Conservation (phyloP, 2,888 invertebrate species). For the Standfussiana lucernea region DNA sequence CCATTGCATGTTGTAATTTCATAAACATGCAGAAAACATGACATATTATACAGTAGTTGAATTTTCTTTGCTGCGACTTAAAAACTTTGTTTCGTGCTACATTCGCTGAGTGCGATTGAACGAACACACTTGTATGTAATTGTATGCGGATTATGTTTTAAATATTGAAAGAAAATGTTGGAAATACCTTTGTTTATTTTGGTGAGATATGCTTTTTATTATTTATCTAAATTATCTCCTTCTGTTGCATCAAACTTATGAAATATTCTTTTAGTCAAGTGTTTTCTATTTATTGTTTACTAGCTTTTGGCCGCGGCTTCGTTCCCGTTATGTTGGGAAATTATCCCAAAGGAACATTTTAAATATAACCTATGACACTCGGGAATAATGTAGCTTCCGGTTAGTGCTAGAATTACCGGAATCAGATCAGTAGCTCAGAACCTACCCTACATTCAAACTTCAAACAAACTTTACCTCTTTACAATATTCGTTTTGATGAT, state of each 20-base stretch:
- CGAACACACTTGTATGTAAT: conserved; percentile 11
- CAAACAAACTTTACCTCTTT: neutral
- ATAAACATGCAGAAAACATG: conserved; percentile 34
- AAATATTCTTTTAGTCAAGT: too few relatives aligned
- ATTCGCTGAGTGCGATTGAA: conserved; percentile 12
- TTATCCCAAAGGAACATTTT: neutral
- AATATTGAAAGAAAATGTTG: conserved; percentile 42
- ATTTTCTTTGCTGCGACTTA: conserved; percentile 9
- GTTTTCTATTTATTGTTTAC: neutral
- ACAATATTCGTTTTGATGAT: neutral
- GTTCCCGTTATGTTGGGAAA: neutral
- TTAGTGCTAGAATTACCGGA: neutral
- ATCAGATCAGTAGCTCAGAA: neutral
- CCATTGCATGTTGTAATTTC: conserved; percentile 54
- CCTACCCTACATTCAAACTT: neutral
- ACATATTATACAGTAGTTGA: conserved; percentile 21
- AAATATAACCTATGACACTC: too few relatives aligned
- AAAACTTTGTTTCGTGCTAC: neutral
- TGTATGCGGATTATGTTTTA: conserved; percentile 26
- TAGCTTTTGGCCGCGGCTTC: neutral
- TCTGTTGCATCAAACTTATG: neutral
- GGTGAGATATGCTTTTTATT: conserved; percentile 40
- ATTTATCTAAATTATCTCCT: neutral
- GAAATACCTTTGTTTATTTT: conserved; percentile 35
- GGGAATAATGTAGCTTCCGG: neutral